phyloP scores from a whole-genome alignment of 2,113 vertebrate genomes.

The Seriola aureovittata region DNA sequence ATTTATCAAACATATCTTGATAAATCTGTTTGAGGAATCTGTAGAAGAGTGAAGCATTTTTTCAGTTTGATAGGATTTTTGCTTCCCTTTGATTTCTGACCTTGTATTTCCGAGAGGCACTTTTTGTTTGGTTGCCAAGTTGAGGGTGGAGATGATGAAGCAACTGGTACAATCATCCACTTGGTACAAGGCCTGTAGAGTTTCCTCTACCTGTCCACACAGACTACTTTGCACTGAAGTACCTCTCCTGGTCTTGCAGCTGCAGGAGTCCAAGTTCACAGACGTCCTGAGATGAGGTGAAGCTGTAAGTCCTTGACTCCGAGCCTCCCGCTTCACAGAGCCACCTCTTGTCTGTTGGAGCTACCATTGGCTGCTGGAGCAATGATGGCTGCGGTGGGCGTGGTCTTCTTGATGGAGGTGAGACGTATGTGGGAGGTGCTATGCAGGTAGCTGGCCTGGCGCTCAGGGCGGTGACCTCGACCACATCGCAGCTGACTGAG shows the following conservation, averaged over 20 bases:
- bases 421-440: slow-evolving; percentile 92
- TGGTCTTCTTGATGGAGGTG: slow-evolving; percentile 92
- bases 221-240: background rate
- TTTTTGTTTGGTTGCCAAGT: slow-evolving; percentile 43
- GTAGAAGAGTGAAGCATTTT: background rate
- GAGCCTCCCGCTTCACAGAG: slow-evolving; percentile 51
- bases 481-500: slow-evolving; percentile 87
- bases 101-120: slow-evolving; percentile 50
- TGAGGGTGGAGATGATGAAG: slow-evolving; percentile 9
- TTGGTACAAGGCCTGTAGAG: background rate
- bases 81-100: background rate
- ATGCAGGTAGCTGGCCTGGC: slow-evolving; percentile 87
- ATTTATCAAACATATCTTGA: background rate
- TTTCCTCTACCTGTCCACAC: background rate
- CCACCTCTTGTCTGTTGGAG: slow-evolving; percentile 66
- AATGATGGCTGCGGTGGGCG: slow-evolving; percentile 73
- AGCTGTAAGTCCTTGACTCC: background rate
- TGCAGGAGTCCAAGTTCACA: background rate
- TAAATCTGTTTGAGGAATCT: background rate
- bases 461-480: slow-evolving; percentile 75
- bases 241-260: background rate
- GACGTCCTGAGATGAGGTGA: background rate
- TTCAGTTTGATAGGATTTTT: background rate
- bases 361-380: slow-evolving; percentile 55
- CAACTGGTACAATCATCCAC: slow-evolving; percentile 10